Conservation (phyloP, 2,797 vertebrate genomes). For the Gobio occitaniae region DNA sequence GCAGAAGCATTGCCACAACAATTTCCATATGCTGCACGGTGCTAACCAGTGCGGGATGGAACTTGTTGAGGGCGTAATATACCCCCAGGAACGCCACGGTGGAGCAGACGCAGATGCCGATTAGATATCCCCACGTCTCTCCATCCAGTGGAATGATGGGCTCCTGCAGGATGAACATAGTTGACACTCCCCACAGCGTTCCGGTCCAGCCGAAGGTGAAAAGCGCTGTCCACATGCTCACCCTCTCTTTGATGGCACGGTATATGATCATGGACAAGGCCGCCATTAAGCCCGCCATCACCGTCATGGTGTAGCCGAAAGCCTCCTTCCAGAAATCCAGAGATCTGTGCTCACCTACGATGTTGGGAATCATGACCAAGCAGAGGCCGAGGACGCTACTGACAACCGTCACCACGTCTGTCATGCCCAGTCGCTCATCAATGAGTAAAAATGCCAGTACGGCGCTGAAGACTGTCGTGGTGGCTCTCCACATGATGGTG, state of each 20-base stretch:
- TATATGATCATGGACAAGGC: conserved; percentile 96
- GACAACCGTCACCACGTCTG: conserved; percentile 84
- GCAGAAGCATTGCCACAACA: conserved; percentile 89
- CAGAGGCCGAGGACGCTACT: conserved; percentile 90
- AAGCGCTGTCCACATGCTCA: conserved; percentile 93
- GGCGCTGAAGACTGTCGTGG: conserved; percentile 92
- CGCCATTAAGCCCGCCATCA: conserved; percentile 93
- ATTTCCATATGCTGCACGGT: conserved; percentile 95
- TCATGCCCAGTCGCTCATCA: conserved; percentile 88
- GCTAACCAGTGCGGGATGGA: conserved; percentile 95
- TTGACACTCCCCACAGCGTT: conserved; percentile 86
- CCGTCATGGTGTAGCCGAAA: conserved; percentile 94
- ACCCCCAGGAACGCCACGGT: conserved; percentile 91
- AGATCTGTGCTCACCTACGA: conserved; percentile 81
- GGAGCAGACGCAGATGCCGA: conserved; percentile 89
- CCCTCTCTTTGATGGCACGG: conserved; percentile 91
- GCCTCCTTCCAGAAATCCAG: conserved; percentile 90
- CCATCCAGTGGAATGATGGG: conserved; percentile 88
- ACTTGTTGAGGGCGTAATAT: conserved; percentile 91
- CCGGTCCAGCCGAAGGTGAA: conserved; percentile 98
- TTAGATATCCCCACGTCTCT: conserved; percentile 90
- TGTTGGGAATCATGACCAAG: conserved; percentile 90
- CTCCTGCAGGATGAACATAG: conserved; percentile 91
- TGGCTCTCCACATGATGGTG: conserved; percentile 93
- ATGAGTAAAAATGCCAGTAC: conserved; percentile 91